Conservation (phyloP, 1,140 invertebrate genomes). For the Grapholita molesta region DNA sequence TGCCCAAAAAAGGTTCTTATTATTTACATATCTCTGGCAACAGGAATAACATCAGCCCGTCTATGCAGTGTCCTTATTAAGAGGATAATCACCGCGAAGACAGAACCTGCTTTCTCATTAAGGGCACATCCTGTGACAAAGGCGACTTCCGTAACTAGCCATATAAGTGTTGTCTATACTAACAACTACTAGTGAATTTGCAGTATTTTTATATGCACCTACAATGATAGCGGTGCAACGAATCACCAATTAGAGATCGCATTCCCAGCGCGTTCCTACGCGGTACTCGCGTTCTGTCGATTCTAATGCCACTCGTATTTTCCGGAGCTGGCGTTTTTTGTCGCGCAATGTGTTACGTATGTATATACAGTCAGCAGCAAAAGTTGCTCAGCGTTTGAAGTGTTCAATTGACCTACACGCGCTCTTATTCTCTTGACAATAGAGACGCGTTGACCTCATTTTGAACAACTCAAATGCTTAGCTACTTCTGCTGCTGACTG, state of each 20-base stretch:
- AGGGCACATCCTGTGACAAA: background rate
- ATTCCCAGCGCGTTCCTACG: background rate
- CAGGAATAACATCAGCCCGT: background rate
- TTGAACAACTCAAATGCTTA: too few relatives aligned
- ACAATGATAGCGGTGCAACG: background rate
- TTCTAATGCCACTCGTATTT: background rate
- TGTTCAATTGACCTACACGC: too few relatives aligned
- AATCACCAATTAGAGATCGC: constrained; percentile 7
- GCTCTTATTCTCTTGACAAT: too few relatives aligned
- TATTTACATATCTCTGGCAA: background rate
- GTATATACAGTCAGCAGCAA: background rate
- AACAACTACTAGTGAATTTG: background rate
- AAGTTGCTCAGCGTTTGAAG: too few relatives aligned
- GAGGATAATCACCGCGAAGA: background rate
- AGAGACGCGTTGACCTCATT: too few relatives aligned
- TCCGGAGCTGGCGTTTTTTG: background rate
- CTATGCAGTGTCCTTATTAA: background rate
- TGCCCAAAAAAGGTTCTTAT: background rate
- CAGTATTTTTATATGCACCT: background rate
- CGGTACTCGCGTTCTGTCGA: background rate
- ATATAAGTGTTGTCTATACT: too few relatives aligned
- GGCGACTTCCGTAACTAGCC: background rate
- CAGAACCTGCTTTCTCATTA: background rate
- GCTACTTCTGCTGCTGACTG: too few relatives aligned
- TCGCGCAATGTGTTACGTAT: background rate